Evolutionary conservation across 2,113 vertebrate species (phyloP).

Genomic region (Herpetotheres cachinnans): DNA sequence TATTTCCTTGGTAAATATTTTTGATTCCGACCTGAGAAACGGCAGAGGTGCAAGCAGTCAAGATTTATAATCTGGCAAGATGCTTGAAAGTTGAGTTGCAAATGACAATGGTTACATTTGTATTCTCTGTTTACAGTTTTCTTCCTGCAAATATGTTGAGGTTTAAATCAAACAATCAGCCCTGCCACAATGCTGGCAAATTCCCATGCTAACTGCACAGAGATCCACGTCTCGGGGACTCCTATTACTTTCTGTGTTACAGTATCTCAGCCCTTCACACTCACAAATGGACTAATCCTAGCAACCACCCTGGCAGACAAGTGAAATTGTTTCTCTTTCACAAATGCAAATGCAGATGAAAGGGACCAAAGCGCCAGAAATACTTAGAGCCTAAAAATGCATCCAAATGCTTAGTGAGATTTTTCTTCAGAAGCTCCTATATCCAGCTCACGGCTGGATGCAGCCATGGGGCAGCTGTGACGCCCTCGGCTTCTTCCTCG

Average conservation of each 20-base stretch:
- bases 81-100: not conserved
- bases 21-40: constrained; percentile 39
- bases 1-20: constrained; percentile 61
- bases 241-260: not conserved
- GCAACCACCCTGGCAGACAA: not conserved
- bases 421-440: not conserved
- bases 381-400: not conserved
- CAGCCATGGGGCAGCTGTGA: not conserved
- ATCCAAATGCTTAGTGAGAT: not conserved
- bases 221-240: not conserved
- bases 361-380: not conserved
- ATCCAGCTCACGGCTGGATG: not conserved
- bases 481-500: not conserved
- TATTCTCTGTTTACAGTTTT: constrained; percentile 36
- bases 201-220: not conserved
- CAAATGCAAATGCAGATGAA: not conserved
- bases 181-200: constrained; percentile 10
- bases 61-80: constrained; percentile 44
- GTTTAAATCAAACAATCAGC: not conserved
- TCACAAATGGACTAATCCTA: not conserved
- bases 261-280: not conserved
- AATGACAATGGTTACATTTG: constrained; percentile 53
- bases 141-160: not conserved
- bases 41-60: constrained; percentile 8
- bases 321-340: not conserved